Percentiles rank a stretch among this genome's conserved stretches.
Evolutionary conservation across 2,113 vertebrate genomes (phyloP).

Genomic region (Sylvietta virens): DNA sequence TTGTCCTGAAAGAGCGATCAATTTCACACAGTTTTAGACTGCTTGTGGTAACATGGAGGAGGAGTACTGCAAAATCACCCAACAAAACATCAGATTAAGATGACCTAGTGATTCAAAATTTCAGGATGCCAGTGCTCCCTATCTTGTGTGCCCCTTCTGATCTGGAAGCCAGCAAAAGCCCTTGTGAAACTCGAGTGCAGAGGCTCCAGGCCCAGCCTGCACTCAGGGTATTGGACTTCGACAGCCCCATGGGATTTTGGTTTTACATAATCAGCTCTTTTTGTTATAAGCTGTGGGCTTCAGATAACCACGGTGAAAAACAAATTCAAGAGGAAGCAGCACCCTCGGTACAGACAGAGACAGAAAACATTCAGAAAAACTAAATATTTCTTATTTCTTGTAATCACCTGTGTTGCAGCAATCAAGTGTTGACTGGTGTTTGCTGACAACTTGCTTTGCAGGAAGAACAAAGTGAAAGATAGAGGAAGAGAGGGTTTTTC

Average conservation of each 20-base stretch:
- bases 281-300: not conserved
- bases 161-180: not conserved
- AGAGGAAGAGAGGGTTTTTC: not conserved
- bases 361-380: not conserved
- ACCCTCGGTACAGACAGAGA: not conserved
- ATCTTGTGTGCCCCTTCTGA: not conserved
- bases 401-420: not conserved
- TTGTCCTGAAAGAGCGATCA: not conserved
- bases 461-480: not conserved
- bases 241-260: not conserved
- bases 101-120: not conserved
- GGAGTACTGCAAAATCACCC: not conserved
- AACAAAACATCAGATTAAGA: not conserved
- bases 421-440: not conserved
- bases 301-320: not conserved
- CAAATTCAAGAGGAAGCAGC: not conserved
- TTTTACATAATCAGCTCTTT: slow-evolving; percentile 10
- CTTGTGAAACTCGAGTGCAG: not conserved
- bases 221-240: not conserved
- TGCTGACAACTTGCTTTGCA: not conserved
- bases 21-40: not conserved
- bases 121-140: not conserved
- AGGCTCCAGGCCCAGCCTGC: not conserved
- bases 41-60: not conserved
- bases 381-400: not conserved